These are phyloP conservation scores for Acleris literana DNA, from an alignment of 2,888 invertebrate genomes.

Conservation along the genomic window DNA sequence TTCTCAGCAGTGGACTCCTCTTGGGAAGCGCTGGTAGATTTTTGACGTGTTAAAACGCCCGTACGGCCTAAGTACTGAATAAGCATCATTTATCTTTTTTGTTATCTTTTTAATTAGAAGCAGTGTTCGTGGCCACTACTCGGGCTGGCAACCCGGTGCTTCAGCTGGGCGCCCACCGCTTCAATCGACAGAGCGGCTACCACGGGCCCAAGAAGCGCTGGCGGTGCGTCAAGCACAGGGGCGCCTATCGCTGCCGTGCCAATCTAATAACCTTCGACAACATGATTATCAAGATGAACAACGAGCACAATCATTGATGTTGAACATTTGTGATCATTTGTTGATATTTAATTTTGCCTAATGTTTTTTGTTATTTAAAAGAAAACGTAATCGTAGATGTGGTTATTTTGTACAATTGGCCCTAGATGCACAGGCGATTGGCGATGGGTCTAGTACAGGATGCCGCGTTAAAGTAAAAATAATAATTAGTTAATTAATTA, in stretches of 20 bases:
- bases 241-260: constrained; percentile 38
- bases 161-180: constrained; percentile 26
- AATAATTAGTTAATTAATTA: too few species aligned
- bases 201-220: constrained; percentile 38
- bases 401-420: too few species aligned
- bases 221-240: constrained; percentile 37
- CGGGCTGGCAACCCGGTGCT: constrained; percentile 44
- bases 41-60: too few species aligned
- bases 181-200: constrained; percentile 12
- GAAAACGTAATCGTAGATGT: too few species aligned
- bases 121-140: constrained; percentile 7
- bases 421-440: too few species aligned
- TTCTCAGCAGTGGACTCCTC: too few species aligned
- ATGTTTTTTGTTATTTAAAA: too few species aligned
- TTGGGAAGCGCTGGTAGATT: too few species aligned
- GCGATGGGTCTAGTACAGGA: too few species aligned
- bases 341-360: neutral
- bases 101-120: neutral
- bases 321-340: neutral
- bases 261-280: constrained; percentile 38
- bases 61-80: too few species aligned
- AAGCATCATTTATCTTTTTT: too few species aligned
- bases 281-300: constrained; percentile 32
- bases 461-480: too few species aligned
- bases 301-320: constrained; percentile 40